These are phyloP conservation scores for Diplazon laetatorius DNA, from an alignment of 2,888 invertebrate species.

Conservation along the genomic window DNA sequence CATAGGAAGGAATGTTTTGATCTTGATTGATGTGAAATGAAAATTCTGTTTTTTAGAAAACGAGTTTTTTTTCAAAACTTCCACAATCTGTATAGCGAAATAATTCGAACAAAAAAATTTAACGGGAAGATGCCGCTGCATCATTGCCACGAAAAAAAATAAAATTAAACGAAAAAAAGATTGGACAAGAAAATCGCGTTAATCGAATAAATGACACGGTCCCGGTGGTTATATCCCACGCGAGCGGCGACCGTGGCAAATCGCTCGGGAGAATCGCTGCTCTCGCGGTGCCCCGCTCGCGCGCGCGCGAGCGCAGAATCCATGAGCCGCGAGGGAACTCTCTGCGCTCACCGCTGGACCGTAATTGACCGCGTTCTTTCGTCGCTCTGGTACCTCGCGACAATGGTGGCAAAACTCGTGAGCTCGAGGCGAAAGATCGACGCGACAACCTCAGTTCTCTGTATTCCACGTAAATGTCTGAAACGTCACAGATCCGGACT, in stretches of 20 bases:
- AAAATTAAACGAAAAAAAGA: constrained; percentile 28
- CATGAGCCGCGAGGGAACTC: constrained; percentile 45
- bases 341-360: constrained; percentile 27
- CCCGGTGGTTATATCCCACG: constrained; percentile 66
- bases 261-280: constrained; percentile 55
- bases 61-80: too few species aligned
- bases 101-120: constrained; percentile 55
- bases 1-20: too few species aligned
- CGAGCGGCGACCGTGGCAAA: constrained; percentile 66
- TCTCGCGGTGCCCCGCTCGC: not conserved
- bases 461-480: constrained; percentile 8
- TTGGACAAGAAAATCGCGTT: constrained; percentile 66
- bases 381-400: constrained; percentile 16
- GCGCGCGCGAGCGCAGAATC: not conserved
- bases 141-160: not conserved
- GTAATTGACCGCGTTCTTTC: constrained; percentile 59
- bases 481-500: not conserved
- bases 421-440: constrained; percentile 12
- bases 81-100: too few species aligned
- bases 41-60: too few species aligned
- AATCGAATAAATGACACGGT: constrained; percentile 77
- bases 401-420: constrained; percentile 18
- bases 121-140: constrained; percentile 5
- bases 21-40: too few species aligned
- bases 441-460: constrained; percentile 19